Evolutionary conservation across 2,113 vertebrate genomes (phyloP), one percentile per base, ranked within the genome.

Genomic region (Crotalus tigris): DNA sequence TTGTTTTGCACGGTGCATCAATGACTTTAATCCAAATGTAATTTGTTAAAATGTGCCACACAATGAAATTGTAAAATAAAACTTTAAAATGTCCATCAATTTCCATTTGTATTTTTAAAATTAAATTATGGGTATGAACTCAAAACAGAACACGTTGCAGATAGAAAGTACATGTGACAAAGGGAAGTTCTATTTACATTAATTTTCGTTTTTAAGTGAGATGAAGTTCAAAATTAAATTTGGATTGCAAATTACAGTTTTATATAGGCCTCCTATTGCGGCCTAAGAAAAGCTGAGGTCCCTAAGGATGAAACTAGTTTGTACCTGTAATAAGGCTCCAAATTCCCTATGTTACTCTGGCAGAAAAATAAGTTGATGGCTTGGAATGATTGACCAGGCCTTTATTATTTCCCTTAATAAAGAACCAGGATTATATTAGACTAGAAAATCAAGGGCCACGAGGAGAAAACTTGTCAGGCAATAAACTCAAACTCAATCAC

Each of bases 181-280:
- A 92, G 61, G 91, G 92, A 97, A 91, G 95, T 95, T 95, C 95
- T 96, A 96, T 94, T 93, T 94, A 95, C 95, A 97, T 97, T 98
- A 97, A 97, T 97, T 98, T 97, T 96, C 93, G 95, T 97, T 97
- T 97, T 96, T 96, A 95, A 51, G 96, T 95, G 96, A 97, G 96
- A 97, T 97, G 95, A 97, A 96, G 95, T 96, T 97, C 96, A 96
- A 98, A 98, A 97, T 98, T 97, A 97, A 97, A 97, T 97, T 97
- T 96, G 96, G 97, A 98, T 98, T 97, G 96, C 96, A 97, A 98
- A 98, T 98, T 97, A 97, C 95, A 97, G 96, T 96, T 97, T 96
- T 97, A 94, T 97, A 96, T 94, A 92, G 95, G 92, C 94, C 95
- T 95, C 97, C 97, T 93, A 94, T 96, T 96, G 97, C 96, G 97